Conservation (phyloP, 2,113 vertebrate species). For the Saguinus midas region DNA sequence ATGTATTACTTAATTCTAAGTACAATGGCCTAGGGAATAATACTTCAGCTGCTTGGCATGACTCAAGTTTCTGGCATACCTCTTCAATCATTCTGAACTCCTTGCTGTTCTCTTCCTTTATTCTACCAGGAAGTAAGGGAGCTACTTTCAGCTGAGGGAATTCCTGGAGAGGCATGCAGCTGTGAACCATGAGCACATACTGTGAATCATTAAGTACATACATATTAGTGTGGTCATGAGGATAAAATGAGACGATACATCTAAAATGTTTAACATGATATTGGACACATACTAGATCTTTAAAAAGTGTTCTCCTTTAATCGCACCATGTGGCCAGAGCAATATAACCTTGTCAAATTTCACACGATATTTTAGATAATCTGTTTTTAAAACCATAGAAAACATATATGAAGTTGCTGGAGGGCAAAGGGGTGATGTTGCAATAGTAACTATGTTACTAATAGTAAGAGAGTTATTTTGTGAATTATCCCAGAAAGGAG, state of each 20-base stretch:
- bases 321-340: not conserved
- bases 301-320: not conserved
- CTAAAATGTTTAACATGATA: not conserved
- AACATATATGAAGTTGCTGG: not conserved
- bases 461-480: not conserved
- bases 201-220: not conserved
- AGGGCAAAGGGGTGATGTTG: not conserved
- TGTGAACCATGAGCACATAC: not conserved
- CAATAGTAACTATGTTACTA: not conserved
- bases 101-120: not conserved
- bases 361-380: not conserved
- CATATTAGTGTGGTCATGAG: not conserved
- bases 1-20: too few species aligned
- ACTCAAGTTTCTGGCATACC: not conserved
- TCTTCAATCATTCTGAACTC: not conserved
- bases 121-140: not conserved
- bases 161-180: not conserved
- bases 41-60: not conserved
- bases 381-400: not conserved
- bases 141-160: not conserved
- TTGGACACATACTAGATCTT: not conserved
- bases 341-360: not conserved
- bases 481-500: slow-evolving; percentile 4
- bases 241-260: not conserved
- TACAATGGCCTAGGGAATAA: not conserved